Conservation (phyloP, 2,797 vertebrate species). For the Pantherophis alleghaniensis region DNA sequence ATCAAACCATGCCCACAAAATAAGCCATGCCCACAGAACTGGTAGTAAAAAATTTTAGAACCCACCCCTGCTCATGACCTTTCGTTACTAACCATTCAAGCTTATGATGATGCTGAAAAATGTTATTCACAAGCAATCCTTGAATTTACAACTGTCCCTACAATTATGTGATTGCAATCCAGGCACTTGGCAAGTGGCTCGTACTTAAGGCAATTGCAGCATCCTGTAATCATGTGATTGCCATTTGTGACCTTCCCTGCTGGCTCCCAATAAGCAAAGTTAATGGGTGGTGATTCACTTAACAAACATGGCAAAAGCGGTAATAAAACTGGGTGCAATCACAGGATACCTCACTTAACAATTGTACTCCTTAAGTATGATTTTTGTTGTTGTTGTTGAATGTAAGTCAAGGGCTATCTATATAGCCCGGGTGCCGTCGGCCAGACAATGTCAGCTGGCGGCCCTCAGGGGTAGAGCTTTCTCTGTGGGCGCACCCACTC, state of each 20-base stretch:
- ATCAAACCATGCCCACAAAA: too few relatives aligned
- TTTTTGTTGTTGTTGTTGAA: neutral
- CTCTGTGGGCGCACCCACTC: too few relatives aligned
- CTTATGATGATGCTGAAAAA: neutral
- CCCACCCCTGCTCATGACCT: too few relatives aligned
- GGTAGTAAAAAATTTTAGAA: too few relatives aligned
- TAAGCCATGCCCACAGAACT: fast-evolving
- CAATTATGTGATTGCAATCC: neutral
- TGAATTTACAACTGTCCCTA: neutral
- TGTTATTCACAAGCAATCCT: neutral
- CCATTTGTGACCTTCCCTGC: neutral
- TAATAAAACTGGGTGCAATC: neutral
- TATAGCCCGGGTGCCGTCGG: neutral
- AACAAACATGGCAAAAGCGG: neutral
- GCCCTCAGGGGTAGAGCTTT: too few relatives aligned
- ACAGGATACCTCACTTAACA: neutral
- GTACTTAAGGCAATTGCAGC: too few relatives aligned
- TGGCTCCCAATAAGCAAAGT: neutral
- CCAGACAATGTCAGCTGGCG: too few relatives aligned
- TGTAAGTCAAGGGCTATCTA: neutral
- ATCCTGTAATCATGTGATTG: neutral
- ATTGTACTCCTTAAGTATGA: neutral
- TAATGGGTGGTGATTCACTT: neutral
- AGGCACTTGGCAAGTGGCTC: neutral
- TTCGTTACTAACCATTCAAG: neutral